Evolutionary conservation across 2,113 vertebrate species (phyloP).

Genomic region (Bujurquina vittata): DNA sequence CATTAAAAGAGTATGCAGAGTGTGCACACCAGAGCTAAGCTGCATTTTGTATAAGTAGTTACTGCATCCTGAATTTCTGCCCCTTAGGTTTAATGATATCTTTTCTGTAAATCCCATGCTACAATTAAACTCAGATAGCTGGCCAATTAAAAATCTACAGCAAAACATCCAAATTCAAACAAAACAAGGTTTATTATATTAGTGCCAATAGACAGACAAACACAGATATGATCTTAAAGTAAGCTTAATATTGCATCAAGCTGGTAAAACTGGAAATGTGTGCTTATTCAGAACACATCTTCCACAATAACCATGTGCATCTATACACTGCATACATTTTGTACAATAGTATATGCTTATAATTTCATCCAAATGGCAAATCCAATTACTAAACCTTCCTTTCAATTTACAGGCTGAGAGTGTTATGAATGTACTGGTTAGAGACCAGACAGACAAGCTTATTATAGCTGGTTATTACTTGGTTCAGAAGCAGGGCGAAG

Average conservation of each 20-base stretch:
- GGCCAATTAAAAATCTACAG: neutral
- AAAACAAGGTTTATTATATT: neutral
- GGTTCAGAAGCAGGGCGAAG: neutral
- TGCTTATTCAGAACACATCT: neutral
- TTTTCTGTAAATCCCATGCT: neutral
- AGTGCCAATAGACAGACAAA: neutral
- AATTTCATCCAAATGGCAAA: slow-evolving; percentile 1
- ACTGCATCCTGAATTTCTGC: neutral
- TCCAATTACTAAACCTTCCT: slow-evolving; percentile 27
- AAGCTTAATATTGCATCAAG: neutral
- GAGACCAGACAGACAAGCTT: slow-evolving; percentile 21
- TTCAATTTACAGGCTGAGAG: slow-evolving; percentile 17
- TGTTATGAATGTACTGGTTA: slow-evolving; percentile 11
- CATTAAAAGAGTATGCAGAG: too few relatives aligned
- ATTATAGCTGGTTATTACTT: slow-evolving; percentile 31
- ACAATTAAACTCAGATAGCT: neutral
- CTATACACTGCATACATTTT: neutral
- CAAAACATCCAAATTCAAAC: neutral
- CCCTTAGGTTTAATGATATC: neutral
- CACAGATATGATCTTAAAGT: neutral
- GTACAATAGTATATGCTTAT: neutral
- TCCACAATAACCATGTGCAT: neutral
- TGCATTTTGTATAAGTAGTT: neutral
- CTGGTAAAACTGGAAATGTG: slow-evolving; percentile 5
- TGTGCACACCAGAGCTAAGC: neutral